Conservation (phyloP, 2,113 vertebrate species). For the Chascanopsetta lugubris region DNA sequence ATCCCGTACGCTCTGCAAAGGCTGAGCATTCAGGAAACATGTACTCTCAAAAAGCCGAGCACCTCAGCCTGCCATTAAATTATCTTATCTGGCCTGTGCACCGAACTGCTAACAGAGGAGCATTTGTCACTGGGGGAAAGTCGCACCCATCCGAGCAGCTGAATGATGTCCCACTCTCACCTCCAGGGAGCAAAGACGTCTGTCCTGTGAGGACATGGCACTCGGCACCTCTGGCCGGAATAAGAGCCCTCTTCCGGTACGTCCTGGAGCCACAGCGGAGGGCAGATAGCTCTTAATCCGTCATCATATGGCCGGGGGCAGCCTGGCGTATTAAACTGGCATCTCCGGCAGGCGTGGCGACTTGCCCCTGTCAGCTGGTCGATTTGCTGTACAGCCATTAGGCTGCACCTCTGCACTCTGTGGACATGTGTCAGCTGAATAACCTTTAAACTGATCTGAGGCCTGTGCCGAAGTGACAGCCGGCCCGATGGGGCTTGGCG, state of each 20-base stretch:
- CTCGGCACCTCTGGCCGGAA: background rate
- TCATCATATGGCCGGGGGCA: constrained; percentile 47
- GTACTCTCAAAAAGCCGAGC: constrained; percentile 21
- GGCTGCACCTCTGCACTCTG: constrained; percentile 52
- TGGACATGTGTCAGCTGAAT: constrained; percentile 70
- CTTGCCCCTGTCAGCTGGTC: constrained; percentile 62
- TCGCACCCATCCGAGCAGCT: constrained; percentile 30
- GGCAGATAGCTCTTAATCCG: constrained; percentile 59
- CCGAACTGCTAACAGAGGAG: constrained; percentile 18
- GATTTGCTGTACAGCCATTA: constrained; percentile 72
- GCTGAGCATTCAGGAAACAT: constrained; percentile 42
- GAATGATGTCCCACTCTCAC: constrained; percentile 9
- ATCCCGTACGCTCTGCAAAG: constrained; percentile 19
- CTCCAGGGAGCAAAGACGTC: constrained; percentile 4
- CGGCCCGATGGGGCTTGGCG: constrained; percentile 59
- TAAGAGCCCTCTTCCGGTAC: constrained; percentile 5
- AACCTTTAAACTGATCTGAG: constrained; percentile 76
- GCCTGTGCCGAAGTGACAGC: constrained; percentile 66
- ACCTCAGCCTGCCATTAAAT: constrained; percentile 39
- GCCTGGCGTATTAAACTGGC: constrained; percentile 60
- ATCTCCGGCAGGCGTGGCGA: constrained; percentile 62
- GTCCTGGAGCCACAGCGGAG: constrained; percentile 6
- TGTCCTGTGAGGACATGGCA: background rate
- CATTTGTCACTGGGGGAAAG: constrained; percentile 37
- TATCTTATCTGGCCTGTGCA: constrained; percentile 55